phyloP scores from a whole-genome alignment of 2,797 vertebrate species.

The Lacerta viridis region DNA sequence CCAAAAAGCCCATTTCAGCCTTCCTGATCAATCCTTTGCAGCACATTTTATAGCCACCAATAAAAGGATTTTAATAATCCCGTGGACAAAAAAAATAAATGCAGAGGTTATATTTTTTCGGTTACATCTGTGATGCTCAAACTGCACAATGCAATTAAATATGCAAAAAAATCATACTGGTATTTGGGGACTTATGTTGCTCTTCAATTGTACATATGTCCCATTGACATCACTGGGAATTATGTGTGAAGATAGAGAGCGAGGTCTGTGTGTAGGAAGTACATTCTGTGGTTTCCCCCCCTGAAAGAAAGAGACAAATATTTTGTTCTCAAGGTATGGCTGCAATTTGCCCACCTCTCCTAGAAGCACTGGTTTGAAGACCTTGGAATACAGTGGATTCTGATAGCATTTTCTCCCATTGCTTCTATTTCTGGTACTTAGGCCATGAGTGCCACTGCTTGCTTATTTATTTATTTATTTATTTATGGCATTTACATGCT shows the following conservation, averaged over 20 bases:
- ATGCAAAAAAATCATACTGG: constrained; percentile 1
- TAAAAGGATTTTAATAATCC: constrained; percentile 48
- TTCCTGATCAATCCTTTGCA: constrained; percentile 25
- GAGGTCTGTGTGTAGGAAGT: accelerated
- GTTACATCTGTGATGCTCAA: neutral
- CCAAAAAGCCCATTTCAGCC: constrained; percentile 35
- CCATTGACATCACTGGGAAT: constrained; percentile 8
- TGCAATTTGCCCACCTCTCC: neutral
- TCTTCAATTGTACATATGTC: neutral
- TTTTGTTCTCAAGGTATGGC: neutral
- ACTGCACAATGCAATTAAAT: constrained; percentile 24
- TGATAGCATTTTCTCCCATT: neutral
- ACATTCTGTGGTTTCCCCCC: accelerated
- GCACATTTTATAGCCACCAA: constrained; percentile 18
- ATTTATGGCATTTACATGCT: no score
- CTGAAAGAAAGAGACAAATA: neutral
- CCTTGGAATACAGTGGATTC: neutral
- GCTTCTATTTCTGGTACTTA: no score
- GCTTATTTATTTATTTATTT: no score
- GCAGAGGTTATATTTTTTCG: constrained; percentile 30
- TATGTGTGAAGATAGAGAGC: neutral
- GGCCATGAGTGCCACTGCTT: no score
- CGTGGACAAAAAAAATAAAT: constrained; percentile 36
- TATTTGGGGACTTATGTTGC: neutral
- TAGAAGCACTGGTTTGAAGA: neutral